Evolutionary conservation across 2,888 invertebrate genomes (phyloP), one percentile per base, ranked within the genome.

Genomic region (Catonia carolina): DNA sequence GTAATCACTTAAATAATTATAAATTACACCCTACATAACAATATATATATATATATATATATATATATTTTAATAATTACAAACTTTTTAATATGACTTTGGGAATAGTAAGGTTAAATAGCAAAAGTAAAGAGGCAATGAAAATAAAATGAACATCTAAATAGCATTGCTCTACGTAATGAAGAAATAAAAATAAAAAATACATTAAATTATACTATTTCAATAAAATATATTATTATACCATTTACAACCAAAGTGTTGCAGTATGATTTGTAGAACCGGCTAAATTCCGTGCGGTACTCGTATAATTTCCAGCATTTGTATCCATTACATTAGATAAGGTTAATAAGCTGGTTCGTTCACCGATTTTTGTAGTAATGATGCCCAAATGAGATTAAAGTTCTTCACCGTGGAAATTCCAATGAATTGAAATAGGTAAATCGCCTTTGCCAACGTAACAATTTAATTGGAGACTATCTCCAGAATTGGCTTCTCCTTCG

Each of bases 251-350:
- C 70, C 60, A 80, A 70, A 23, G 69, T n/a, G n/a, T 68, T 10
- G 78, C 73, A 18, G 78, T 76, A 66, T 74, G 73, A 63, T 73
- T 76, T 10, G 74, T 72, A 35, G 73, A 69, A 49, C 80, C 81
- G 37, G 77, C 84, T 51, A 67, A 70, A 73, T 85, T 85, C 62
- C 72, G 71, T 41, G 83, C 84, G 63, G 76, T 72, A 68, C 85
- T 85, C 47, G 79, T 79, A 71, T 83, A 85, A 65, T 78, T 75
- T 55, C 85, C 85, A 61, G 78, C 77, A 72, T 84, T 82, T 60
- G 75, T 73, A 42, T 78, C 78, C 49, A 77, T 75, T 53, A 83
- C 79, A 12, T 78, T 77, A 63, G 81, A 80, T 61, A 84, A 82
- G 64, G 78, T 79, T 62, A 83, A 70, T 61, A 80, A 77, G 68